These are phyloP conservation scores for Diphyllodes magnificus DNA, from an alignment of 2,113 vertebrate genomes.

Conservation along the genomic window DNA sequence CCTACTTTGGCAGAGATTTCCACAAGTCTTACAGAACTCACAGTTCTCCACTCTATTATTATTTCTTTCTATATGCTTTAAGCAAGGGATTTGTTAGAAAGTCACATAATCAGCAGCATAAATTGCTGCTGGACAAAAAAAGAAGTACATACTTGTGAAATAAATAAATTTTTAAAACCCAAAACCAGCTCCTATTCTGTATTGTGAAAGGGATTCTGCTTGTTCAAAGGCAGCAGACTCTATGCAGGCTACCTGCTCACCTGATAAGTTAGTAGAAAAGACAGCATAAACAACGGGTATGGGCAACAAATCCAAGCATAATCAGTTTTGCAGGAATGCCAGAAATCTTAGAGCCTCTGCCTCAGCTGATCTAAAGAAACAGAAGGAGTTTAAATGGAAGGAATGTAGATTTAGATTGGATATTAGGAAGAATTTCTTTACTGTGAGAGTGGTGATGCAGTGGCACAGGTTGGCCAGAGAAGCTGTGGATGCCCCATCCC, in stretches of 20 bases:
- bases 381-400: background rate
- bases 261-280: background rate
- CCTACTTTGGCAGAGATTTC: slow-evolving; percentile 17
- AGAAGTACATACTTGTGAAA: background rate
- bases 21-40: background rate
- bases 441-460: background rate
- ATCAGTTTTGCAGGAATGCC: background rate
- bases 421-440: background rate
- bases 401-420: background rate
- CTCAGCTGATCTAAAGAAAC: background rate
- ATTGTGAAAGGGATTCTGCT: background rate
- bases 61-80: background rate
- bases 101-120: background rate
- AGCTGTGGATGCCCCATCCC: background rate
- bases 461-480: background rate
- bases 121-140: background rate
- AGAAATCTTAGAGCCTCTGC: background rate
- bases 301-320: background rate
- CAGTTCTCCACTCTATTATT: background rate
- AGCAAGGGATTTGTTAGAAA: background rate
- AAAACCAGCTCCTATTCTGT: background rate
- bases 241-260: background rate
- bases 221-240: background rate
- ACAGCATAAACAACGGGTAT: background rate
- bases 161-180: background rate